phyloP scores from a whole-genome alignment of 1,140 invertebrate genomes.

The Sinella curviseta region DNA sequence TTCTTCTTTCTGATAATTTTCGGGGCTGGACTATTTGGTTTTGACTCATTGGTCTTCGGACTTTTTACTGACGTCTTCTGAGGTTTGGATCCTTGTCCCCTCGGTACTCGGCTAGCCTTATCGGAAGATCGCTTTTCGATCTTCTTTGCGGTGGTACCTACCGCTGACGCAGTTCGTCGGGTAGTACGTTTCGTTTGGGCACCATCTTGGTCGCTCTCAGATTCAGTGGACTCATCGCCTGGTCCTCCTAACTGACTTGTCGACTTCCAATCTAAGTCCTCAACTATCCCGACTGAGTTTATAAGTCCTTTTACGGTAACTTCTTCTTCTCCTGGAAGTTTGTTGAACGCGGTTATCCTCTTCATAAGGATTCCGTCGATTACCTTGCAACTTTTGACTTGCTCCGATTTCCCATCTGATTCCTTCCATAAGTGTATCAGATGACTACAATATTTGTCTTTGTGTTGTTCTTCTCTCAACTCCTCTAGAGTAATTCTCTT shows the following conservation, averaged over 20 bases:
- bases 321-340: no score
- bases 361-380: background rate
- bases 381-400: background rate
- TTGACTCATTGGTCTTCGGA: background rate
- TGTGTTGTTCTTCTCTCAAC: background rate
- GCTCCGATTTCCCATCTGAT: background rate
- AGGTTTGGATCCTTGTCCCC: background rate
- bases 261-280: background rate
- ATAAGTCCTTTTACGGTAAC: background rate
- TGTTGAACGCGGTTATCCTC: background rate
- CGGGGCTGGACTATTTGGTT: background rate
- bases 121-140: background rate
- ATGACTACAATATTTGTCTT: background rate
- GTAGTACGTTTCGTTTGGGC: background rate
- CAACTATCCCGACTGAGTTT: background rate
- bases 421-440: background rate
- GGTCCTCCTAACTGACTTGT: background rate
- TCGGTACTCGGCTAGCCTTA: no score
- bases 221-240: background rate
- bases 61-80: background rate
- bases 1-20: background rate
- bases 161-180: background rate
- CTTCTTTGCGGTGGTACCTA: background rate
- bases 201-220: background rate
- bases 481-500: background rate